Evolutionary conservation across 2,113 vertebrate genomes (phyloP).

Genomic region (Ciconia maguari): DNA sequence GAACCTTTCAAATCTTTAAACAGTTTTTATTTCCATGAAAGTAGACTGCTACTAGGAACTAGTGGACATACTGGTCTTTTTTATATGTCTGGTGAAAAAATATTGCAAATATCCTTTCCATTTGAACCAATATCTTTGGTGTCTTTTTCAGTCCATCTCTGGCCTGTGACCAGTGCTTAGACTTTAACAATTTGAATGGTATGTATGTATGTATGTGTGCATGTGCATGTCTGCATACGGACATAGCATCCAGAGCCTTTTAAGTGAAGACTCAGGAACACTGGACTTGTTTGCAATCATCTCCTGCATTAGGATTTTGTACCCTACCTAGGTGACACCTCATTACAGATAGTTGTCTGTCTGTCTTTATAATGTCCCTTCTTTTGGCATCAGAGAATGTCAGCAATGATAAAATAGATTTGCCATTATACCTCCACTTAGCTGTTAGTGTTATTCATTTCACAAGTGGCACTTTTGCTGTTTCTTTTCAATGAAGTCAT

Average conservation of each 20-base stretch:
- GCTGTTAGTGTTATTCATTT: slow-evolving; percentile 49
- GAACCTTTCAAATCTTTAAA: neutral
- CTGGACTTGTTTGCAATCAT: neutral
- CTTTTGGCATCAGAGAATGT: neutral
- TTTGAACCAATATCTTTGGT: neutral
- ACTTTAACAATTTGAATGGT: neutral
- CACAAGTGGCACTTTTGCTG: slow-evolving; percentile 33
- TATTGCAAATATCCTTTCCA: neutral
- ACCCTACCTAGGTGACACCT: neutral
- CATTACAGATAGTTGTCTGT: neutral
- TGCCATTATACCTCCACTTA: slow-evolving; percentile 32
- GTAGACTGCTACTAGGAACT: neutral
- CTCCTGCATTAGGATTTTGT: neutral
- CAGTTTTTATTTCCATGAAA: neutral
- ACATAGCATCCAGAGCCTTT: neutral
- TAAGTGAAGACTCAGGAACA: neutral
- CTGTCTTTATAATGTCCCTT: neutral
- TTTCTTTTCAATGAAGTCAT: slow-evolving; percentile 46
- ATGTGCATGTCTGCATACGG: neutral
- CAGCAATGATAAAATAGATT: slow-evolving; percentile 45
- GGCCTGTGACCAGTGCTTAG: neutral
- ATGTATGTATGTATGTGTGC: neutral
- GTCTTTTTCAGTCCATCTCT: neutral
- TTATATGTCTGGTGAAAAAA: neutral
- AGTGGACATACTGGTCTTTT: neutral